Evolutionary conservation across 2,113 vertebrate species (phyloP).

Genomic region (Ahaetulla prasina): DNA sequence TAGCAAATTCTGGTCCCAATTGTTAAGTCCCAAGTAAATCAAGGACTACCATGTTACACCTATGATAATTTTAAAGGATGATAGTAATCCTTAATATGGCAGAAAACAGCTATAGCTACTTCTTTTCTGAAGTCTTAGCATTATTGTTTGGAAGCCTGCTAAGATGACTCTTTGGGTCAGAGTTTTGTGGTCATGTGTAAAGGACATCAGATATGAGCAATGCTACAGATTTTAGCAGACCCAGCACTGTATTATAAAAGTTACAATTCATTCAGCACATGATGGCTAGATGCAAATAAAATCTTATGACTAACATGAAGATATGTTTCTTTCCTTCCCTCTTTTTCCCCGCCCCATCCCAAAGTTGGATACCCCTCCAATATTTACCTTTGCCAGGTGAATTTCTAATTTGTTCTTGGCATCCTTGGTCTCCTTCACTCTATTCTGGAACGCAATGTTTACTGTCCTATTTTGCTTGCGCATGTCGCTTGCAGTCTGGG

Average conservation of each 20-base stretch:
- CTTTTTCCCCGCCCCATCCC: neutral
- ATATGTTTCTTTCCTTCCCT: neutral
- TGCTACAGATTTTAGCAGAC: neutral
- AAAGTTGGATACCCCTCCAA: neutral
- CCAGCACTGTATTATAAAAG: neutral
- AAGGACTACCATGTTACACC: neutral
- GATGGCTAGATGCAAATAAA: neutral
- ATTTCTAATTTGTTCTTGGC: slow-evolving; percentile 78
- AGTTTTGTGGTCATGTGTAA: neutral
- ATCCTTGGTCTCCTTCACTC: slow-evolving; percentile 75
- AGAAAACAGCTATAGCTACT: neutral
- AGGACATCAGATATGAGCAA: neutral
- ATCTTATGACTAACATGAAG: neutral
- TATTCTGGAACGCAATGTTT: slow-evolving; percentile 64
- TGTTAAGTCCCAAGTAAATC: no score
- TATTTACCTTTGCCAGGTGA: slow-evolving; percentile 76
- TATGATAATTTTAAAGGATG: neutral
- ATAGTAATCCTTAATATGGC: neutral
- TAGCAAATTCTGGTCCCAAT: no score
- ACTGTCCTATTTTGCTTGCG: slow-evolving; percentile 70
- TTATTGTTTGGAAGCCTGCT: neutral
- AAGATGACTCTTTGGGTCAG: neutral
- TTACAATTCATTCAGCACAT: no score
- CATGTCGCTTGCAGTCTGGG: slow-evolving; percentile 76
- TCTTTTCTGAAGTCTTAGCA: neutral